Percentiles rank a stretch among this genome's conserved stretches.
Evolutionary conservation across 2,113 vertebrate species (phyloP).

Genomic region (Actenoides lindsayi): DNA sequence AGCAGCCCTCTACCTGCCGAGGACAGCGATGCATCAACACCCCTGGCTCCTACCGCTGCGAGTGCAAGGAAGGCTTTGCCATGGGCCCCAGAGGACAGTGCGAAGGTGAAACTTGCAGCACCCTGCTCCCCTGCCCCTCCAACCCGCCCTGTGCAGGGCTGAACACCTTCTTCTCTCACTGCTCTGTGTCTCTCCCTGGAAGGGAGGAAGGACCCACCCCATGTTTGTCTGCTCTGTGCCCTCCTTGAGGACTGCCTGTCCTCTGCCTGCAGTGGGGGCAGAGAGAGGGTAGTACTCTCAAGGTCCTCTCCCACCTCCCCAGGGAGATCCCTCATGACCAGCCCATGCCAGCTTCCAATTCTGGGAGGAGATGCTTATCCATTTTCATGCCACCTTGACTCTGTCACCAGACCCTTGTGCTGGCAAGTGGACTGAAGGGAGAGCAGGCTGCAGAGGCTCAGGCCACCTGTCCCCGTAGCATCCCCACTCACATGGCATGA

Average conservation of each 20-base stretch:
- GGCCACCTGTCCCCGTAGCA: not conserved
- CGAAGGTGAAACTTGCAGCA: slow-evolving; percentile 79
- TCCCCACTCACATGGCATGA: not conserved
- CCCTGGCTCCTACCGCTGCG: slow-evolving; percentile 87
- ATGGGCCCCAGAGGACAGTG: slow-evolving; percentile 83
- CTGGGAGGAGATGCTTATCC: not conserved
- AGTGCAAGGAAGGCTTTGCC: slow-evolving; percentile 85
- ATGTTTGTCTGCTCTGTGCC: not conserved
- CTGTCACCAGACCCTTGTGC: not conserved
- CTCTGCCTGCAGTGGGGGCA: not conserved
- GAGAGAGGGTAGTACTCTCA: not conserved
- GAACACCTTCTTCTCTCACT: not conserved
- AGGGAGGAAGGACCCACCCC: not conserved
- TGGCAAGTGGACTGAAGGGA: not conserved
- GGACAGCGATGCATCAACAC: slow-evolving; percentile 88
- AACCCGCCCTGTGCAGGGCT: not conserved
- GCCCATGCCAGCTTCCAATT: not conserved
- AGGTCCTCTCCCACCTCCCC: not conserved
- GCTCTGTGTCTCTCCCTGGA: not conserved
- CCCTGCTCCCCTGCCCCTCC: not conserved
- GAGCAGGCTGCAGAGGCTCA: not conserved
- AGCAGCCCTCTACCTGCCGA: slow-evolving; percentile 82
- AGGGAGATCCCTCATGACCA: not conserved
- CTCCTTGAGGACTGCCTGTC: not conserved
- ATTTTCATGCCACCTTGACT: not conserved